These are phyloP conservation scores for Masticophis lateralis DNA, from an alignment of 2,797 vertebrate genomes.

Conservation along the genomic window DNA sequence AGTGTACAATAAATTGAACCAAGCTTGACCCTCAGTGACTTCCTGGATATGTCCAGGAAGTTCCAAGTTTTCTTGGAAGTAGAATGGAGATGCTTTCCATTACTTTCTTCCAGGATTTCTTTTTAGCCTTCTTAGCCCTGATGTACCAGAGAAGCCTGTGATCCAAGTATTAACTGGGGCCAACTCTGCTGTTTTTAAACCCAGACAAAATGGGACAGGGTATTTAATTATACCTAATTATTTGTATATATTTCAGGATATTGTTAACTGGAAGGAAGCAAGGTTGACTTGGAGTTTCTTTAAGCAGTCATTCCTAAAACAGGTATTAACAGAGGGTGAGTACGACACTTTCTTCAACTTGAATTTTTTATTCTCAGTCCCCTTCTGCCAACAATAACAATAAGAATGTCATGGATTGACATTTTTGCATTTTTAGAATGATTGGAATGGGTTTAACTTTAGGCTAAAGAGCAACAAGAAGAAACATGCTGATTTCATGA, in stretches of 20 bases:
- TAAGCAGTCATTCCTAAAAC: conserved; percentile 97
- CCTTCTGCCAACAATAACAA: background rate
- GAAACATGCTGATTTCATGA: background rate
- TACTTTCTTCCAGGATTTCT: background rate
- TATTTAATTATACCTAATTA: accelerated
- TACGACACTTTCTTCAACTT: background rate
- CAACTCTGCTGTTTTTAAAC: background rate
- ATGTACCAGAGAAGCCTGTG: background rate
- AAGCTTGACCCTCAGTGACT: background rate
- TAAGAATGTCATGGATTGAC: background rate
- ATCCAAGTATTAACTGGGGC: background rate
- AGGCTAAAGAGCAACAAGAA: background rate
- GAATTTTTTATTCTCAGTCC: background rate
- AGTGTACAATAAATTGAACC: background rate
- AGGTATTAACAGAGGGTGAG: conserved; percentile 93
- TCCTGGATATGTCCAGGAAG: background rate
- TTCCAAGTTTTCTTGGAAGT: background rate
- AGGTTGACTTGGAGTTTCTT: conserved; percentile 95
- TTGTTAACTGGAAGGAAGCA: conserved; percentile 86
- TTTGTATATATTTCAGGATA: conserved; percentile 69
- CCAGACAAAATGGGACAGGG: background rate
- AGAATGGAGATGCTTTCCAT: background rate
- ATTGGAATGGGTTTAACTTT: background rate
- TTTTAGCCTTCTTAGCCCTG: background rate
- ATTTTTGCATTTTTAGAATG: background rate